Base-by-base conservation (phyloP, 2,113 vertebrate genomes). In the Odontophorus gujanensis region DNA sequence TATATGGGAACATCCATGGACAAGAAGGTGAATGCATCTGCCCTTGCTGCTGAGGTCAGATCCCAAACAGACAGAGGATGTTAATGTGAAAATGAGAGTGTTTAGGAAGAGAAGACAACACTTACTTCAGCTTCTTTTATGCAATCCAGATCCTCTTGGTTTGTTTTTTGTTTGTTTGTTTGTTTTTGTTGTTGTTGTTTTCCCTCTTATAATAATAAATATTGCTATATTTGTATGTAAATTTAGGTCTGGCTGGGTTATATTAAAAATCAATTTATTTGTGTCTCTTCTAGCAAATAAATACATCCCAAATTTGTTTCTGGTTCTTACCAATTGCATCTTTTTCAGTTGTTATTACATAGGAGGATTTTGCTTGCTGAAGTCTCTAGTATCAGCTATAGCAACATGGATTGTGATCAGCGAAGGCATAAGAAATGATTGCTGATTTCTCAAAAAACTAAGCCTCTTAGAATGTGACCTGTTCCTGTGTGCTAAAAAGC, bases 1-100 rank as follows among this genome's bases (percentile, higher is more conserved):
- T 97, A 94, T 94, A 95, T 92, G 95, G 96, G 90, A 97, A 96
- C 94, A 82, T 30, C 50, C 71, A 47, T 2, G 28, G 83, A 71
- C 83, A 85, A 82, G 92, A 36, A 78, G 66, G 87, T 66, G 90
- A 85, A 45, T 47, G 7, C 0, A 3, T 61, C 93, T 7, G 0
- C 73, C 61, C 4, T 4, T 68, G 74, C 77, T 84, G 88, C 92
- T 80, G 83, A 92, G 94, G 34, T 89, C 93, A 91, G 87, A 91
- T 55, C 93, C 74, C 90, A 85, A 48, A 81, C 92, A 96, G 83
- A 95, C 81, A 92, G 74, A 76, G 82, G 90, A 92, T 3, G 11
- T 85, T 85, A 53, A 58, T 57, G 65, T 83, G 79, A 87, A 95
- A 89, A 87, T 34, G 62, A 78, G 69, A 86, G 85, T 50, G 18